Percentiles rank a stretch among this genome's conserved stretches.
These are phyloP conservation scores for Sitophilus oryzae DNA, from an alignment of 1,140 invertebrate species.

Conservation along the genomic window DNA sequence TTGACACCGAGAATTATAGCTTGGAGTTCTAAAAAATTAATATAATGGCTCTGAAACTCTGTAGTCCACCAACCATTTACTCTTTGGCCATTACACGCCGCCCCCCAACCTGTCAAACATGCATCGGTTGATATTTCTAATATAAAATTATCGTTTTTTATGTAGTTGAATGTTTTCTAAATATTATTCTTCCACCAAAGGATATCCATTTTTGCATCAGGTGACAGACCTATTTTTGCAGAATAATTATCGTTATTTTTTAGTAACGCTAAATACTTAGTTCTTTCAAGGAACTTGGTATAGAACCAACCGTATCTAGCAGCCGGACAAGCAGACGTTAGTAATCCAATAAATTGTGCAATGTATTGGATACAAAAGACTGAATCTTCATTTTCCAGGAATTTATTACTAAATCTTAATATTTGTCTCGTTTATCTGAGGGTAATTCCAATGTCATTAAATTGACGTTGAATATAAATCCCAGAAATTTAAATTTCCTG, in stretches of 20 bases:
- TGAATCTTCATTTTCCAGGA: too few species aligned
- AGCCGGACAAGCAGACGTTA: too few species aligned
- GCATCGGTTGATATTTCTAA: conserved; percentile 34
- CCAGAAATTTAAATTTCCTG: conserved; percentile 25
- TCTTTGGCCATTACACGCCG: conserved; percentile 21
- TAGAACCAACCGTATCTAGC: too few species aligned
- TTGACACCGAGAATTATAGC: conserved; percentile 31
- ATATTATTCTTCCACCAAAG: conserved; percentile 26
- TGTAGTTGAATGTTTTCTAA: too few species aligned
- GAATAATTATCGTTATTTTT: conserved; percentile 14
- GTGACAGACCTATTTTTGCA: conserved; percentile 22
- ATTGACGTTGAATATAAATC: conserved; percentile 27
- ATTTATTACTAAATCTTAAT: too few species aligned
- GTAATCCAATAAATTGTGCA: too few species aligned
- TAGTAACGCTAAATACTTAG: conserved; percentile 14
- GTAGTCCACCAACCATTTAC: conserved; percentile 27
- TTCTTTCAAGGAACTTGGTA: conserved; percentile 13
- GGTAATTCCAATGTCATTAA: too few species aligned
- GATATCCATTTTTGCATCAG: conserved; percentile 22
- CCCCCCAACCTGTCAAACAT: conserved; percentile 34
- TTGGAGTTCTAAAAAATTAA: conserved; percentile 20
- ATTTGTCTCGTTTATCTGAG: too few species aligned
- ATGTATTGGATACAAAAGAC: too few species aligned
- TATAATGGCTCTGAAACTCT: not conserved
- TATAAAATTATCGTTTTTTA: conserved; percentile 20